These are phyloP conservation scores for Leiothrix lutea DNA, from an alignment of 2,113 vertebrate genomes.

Conservation along the genomic window DNA sequence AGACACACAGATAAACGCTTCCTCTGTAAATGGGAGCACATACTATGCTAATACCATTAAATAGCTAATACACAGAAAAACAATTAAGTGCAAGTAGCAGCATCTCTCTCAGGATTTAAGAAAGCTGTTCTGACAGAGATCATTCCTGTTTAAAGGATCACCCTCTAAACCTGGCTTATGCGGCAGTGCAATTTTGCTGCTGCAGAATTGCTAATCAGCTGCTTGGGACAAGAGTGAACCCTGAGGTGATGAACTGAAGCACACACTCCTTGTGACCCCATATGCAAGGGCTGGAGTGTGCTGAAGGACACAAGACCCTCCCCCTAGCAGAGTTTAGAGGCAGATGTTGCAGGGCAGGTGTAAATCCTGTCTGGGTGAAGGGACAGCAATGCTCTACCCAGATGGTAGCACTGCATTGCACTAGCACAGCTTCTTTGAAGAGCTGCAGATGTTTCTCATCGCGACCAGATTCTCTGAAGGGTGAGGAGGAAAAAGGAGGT, in stretches of 20 bases:
- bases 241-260: not conserved
- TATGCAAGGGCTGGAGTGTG: not conserved
- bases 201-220: slow-evolving; percentile 5
- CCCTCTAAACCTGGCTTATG: slow-evolving; percentile 32
- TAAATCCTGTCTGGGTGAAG: not conserved
- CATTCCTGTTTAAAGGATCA: slow-evolving; percentile 33
- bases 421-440: not conserved
- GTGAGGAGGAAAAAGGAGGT: not conserved
- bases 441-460: not conserved
- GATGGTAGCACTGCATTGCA: rapidly evolving
- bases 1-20: slow-evolving; percentile 6
- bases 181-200: not conserved
- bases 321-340: not conserved
- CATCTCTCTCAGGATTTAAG: slow-evolving; percentile 37
- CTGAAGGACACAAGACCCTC: not conserved
- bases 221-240: not conserved
- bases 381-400: not conserved
- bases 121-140: slow-evolving; percentile 33
- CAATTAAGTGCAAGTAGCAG: slow-evolving; percentile 23
- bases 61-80: slow-evolving; percentile 22
- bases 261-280: not conserved
- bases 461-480: not conserved
- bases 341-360: not conserved
- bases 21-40: not conserved
- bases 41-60: slow-evolving; percentile 9